A percentile compares a stretch with the other conserved stretches of the same genome.
Evolutionary conservation across 2,888 invertebrate genomes (phyloP).

Genomic region (Panopea generosa): DNA sequence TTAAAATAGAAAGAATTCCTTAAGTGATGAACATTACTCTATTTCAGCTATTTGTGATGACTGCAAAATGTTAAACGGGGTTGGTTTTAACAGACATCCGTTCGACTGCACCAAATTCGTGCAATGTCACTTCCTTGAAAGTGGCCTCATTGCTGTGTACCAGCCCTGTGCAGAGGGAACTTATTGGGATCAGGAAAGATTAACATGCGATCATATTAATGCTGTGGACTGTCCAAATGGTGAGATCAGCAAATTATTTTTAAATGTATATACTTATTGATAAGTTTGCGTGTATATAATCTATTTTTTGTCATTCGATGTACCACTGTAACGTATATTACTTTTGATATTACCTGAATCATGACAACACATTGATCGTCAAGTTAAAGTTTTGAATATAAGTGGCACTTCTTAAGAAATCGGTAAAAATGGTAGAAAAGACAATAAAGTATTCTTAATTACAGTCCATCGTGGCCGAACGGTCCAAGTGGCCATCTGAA

Average conservation of each 20-base stretch:
- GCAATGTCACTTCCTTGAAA: constrained; percentile 67
- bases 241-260: constrained; percentile 13
- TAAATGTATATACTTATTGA: neutral
- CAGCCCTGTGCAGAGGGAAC: constrained; percentile 65
- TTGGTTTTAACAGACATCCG: constrained; percentile 65
- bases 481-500: too few relatives aligned
- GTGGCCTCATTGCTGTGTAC: constrained; percentile 55
- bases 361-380: too few relatives aligned
- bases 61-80: constrained; percentile 62
- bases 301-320: too few relatives aligned
- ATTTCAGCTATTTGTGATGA: constrained; percentile 63
- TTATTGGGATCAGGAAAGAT: constrained; percentile 64
- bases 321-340: too few relatives aligned
- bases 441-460: too few relatives aligned
- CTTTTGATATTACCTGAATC: too few relatives aligned
- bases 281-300: neutral
- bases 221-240: constrained; percentile 59
- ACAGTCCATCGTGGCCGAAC: too few relatives aligned
- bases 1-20: too few relatives aligned
- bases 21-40: too few relatives aligned
- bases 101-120: constrained; percentile 65
- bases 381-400: too few relatives aligned
- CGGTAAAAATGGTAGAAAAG: too few relatives aligned
- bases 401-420: too few relatives aligned
- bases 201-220: constrained; percentile 61